Evolutionary conservation across 2,888 invertebrate genomes (phyloP).

Genomic region (Caenorhabditis afra): DNA sequence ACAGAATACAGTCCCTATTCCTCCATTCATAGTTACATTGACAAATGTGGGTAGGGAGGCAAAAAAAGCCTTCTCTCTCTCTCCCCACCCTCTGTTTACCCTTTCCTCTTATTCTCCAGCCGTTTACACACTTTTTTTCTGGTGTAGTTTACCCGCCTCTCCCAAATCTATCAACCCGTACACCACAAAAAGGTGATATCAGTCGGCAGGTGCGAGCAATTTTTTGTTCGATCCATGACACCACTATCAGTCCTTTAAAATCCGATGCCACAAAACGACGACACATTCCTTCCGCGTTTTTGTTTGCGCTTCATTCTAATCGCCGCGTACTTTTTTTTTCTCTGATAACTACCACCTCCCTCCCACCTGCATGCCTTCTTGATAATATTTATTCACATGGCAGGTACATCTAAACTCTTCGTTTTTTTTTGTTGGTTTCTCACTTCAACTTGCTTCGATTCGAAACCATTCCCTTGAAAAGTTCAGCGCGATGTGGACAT

Average conservation of each 20-base stretch:
- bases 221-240: conserved; percentile 32
- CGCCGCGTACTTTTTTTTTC: conserved; percentile 12
- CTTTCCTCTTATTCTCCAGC: conserved; percentile 20
- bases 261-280: neutral
- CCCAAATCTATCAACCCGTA: no score
- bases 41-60: conserved; percentile 18
- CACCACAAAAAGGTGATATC: conserved; percentile 1
- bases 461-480: conserved; percentile 7
- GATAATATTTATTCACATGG: conserved; percentile 33
- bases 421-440: neutral
- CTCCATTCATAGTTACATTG: conserved; percentile 24
- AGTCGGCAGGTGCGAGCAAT: neutral
- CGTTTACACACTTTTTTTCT: conserved; percentile 34
- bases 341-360: conserved; percentile 25
- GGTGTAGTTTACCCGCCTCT: conserved; percentile 24
- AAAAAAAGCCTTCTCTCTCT: conserved; percentile 33
- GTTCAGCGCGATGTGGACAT: conserved; percentile 33
- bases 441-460: no score
- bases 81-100: conserved; percentile 46
- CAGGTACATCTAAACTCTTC: conserved; percentile 18
- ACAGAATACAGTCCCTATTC: conserved; percentile 3
- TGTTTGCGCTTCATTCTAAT: conserved; percentile 13
- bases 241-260: conserved; percentile 31
- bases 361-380: conserved; percentile 45
- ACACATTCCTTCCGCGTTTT: no score